Evolutionary conservation across 2,113 vertebrate genomes (phyloP).

Genomic region (Phaethon lepturus): DNA sequence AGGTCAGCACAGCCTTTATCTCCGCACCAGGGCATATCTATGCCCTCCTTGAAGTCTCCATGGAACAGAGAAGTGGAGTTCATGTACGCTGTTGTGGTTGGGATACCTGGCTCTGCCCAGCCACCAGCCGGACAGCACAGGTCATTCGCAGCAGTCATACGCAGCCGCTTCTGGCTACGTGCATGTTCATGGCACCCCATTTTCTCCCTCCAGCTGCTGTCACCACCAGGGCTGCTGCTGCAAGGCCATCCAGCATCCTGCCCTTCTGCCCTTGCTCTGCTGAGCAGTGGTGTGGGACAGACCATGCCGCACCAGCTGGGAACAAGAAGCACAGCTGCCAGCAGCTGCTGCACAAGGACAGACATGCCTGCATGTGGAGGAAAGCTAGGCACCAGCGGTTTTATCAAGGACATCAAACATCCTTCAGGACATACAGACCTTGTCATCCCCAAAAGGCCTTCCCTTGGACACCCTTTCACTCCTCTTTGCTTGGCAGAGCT

Average conservation of each 20-base stretch:
- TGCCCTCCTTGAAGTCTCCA: neutral
- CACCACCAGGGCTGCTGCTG: neutral
- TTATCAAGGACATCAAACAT: neutral
- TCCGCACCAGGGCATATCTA: neutral
- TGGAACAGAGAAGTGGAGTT: neutral
- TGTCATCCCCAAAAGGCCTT: neutral
- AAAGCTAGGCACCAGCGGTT: neutral
- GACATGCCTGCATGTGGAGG: too few species aligned
- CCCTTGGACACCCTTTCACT: fast-evolving
- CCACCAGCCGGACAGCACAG: fast-evolving
- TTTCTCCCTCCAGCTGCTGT: neutral
- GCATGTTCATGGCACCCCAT: neutral
- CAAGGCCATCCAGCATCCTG: neutral
- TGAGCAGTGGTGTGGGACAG: fast-evolving
- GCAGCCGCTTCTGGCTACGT: neutral
- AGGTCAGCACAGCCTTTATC: neutral
- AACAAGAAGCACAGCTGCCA: fast-evolving
- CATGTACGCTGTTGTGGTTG: fast-evolving
- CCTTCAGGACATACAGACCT: neutral
- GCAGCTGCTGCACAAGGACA: neutral
- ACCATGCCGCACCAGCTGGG: neutral
- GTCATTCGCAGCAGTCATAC: neutral
- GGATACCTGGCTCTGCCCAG: neutral
- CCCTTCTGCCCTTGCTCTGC: neutral
- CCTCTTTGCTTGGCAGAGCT: neutral